Conservation (phyloP, 1,140 invertebrate species). For the Bombus terrestris region DNA sequence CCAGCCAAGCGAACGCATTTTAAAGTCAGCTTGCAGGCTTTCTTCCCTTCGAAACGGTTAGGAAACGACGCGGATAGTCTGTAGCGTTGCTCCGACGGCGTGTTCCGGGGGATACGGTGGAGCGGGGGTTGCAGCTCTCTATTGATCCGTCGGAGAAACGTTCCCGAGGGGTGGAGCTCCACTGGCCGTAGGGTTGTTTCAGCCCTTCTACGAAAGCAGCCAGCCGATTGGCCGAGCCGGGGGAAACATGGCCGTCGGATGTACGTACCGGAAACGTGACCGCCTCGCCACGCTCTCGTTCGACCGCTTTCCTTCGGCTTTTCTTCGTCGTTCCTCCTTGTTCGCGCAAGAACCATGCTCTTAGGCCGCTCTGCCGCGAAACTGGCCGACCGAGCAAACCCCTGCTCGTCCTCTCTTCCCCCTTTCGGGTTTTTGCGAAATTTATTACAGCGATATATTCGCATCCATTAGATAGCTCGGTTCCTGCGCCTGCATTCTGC, state of each 20-base stretch:
- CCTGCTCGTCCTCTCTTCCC: slow-evolving; percentile 31
- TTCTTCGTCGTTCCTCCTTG: slow-evolving; percentile 57
- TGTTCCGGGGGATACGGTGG: neutral
- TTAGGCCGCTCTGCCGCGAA: slow-evolving; percentile 50
- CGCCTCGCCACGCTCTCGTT: slow-evolving; percentile 64
- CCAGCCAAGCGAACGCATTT: slow-evolving; percentile 4
- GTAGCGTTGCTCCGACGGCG: neutral
- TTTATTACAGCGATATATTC: slow-evolving; percentile 84
- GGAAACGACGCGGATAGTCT: slow-evolving; percentile 22
- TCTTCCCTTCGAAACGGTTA: slow-evolving; percentile 3
- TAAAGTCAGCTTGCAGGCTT: slow-evolving; percentile 20
- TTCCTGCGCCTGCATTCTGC: slow-evolving; percentile 66
- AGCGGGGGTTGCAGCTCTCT: slow-evolving; percentile 45
- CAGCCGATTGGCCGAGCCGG: slow-evolving; percentile 72
- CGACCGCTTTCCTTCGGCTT: slow-evolving; percentile 69
- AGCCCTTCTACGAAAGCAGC: slow-evolving; percentile 52
- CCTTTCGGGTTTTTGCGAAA: slow-evolving; percentile 79
- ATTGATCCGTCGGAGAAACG: slow-evolving; percentile 70
- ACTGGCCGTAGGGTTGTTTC: slow-evolving; percentile 74
- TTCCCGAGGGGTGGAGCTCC: slow-evolving; percentile 69
- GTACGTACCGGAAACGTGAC: slow-evolving; percentile 78
- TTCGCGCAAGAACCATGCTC: slow-evolving; percentile 60
- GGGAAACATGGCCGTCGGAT: slow-evolving; percentile 78
- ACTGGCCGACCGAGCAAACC: slow-evolving; percentile 36
- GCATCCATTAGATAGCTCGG: slow-evolving; percentile 82